A percentile compares a stretch with the other conserved stretches of the same genome.
These are phyloP conservation scores for Vollenhovia emeryi DNA, from an alignment of 1,140 invertebrate species.

Conservation along the genomic window DNA sequence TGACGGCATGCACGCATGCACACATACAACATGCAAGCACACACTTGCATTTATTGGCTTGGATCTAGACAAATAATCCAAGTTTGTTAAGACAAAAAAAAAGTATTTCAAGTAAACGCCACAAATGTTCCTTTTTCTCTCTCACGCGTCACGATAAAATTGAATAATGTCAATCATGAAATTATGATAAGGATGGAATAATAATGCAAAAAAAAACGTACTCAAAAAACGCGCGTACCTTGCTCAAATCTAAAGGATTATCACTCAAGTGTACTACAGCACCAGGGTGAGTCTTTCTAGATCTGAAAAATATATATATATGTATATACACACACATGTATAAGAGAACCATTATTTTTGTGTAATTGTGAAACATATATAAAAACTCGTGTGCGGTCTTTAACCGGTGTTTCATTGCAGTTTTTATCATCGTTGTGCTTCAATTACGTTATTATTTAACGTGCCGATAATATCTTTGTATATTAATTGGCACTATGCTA, in stretches of 20 bases:
- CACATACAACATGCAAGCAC: constrained; percentile 75
- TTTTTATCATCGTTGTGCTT: constrained; percentile 28
- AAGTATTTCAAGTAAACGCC: constrained; percentile 30
- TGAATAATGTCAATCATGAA: constrained; percentile 63
- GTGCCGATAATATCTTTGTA: constrained; percentile 28
- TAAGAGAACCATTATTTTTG: constrained; percentile 45
- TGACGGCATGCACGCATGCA: constrained; percentile 73
- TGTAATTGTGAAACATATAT: constrained; percentile 50
- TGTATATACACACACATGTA: constrained; percentile 52
- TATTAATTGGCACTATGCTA: constrained; percentile 15
- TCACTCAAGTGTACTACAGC: constrained; percentile 97
- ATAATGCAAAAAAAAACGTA: constrained; percentile 76
- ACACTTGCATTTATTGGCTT: constrained; percentile 62
- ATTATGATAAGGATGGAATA: constrained; percentile 73
- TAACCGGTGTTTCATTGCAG: constrained; percentile 15
- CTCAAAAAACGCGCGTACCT: constrained; percentile 88
- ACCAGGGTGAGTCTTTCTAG: constrained; percentile 97
- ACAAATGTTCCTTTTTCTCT: constrained; percentile 30
- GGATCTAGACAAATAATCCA: constrained; percentile 39
- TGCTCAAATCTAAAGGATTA: constrained; percentile 97
- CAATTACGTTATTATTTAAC: constrained; percentile 36
- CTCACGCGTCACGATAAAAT: constrained; percentile 39
- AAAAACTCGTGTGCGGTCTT: constrained; percentile 40
- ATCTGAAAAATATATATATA: constrained; percentile 88
- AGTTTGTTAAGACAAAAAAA: constrained; percentile 34